Base-by-base conservation (phyloP, 2,797 vertebrate species). In the Hemitrygon akajei region DNA sequence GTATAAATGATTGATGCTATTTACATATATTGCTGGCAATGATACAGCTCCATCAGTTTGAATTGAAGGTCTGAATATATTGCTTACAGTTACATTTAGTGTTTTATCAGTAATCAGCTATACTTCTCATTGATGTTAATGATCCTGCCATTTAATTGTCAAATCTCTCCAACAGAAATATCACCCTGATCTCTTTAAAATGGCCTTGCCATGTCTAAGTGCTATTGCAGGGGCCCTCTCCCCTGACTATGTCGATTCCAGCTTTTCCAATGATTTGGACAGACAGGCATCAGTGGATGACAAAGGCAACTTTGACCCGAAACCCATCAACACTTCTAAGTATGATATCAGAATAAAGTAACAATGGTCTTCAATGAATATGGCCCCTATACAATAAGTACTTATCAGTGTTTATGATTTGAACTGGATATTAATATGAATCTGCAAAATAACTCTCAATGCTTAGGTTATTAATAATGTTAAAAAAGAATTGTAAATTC, bases 231-330 rank as follows among this genome's bases (percentile, higher is more conserved):
- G 99, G 95, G 99, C 98, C 93, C 95, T 99, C 94, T 98, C 99
- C 0, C 99, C 99, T 0, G 99, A 99, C 96, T 99, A 99, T 94
- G 97, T 99, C 94, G 99, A 99, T 94, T 97, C 97, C 34, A 97
- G 98, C 93, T 98, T 98, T 94, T 97, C 95, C 94, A 97, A 97
- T 73, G 96, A 97, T 0, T 94, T 98, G 95, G 99, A 99, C 95
- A 99, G 99, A 93, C 98, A 98, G 86, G 95, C 97, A 94, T 98
- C 98, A 27, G 96, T 99, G 93, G 98, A 99, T 93, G 96, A 97
- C 91, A 98, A 99, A 94, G 99, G 99, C 95, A 99, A 99, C 97
- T 99, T 99, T 96, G 99, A 99, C 96, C 99, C 99, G 94, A 99
- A 98, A 95, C 98, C 99, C 89, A 97, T 99, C 96, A 98, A 95